A percentile compares a stretch with the other conserved stretches of the same genome.
Evolutionary conservation across 92 coral and sea anemone genomes (phyloP).

Genomic region (Heteractis magnifica): DNA sequence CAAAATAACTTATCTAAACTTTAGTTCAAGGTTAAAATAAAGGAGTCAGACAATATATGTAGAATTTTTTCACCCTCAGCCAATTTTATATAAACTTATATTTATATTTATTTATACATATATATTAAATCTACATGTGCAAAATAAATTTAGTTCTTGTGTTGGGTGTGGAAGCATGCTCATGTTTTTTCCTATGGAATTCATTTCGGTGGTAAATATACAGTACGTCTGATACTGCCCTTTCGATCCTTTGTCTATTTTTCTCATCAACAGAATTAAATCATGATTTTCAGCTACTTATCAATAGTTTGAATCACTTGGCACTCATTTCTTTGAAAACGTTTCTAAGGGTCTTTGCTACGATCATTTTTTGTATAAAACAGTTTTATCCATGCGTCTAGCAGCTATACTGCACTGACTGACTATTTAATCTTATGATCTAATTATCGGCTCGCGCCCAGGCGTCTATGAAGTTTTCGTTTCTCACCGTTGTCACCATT

Average conservation of each 20-base stretch:
- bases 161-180: background rate
- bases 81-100: background rate
- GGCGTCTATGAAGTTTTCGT: background rate
- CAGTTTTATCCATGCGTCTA: background rate
- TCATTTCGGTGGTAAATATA: background rate
- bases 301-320: too few relatives aligned
- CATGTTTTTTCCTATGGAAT: background rate
- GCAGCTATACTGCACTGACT: background rate
- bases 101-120: background rate
- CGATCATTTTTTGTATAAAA: background rate
- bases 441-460: background rate
- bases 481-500: background rate
- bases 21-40: too few relatives aligned
- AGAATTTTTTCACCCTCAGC: background rate
- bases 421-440: background rate
- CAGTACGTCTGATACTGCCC: background rate
- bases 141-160: background rate
- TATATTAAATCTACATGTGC: slow-evolving; percentile 4
- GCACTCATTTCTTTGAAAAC: too few relatives aligned
- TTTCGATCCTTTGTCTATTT: too few relatives aligned
- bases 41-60: background rate
- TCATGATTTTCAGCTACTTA: too few relatives aligned
- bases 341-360: background rate
- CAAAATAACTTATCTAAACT: background rate
- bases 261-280: too few relatives aligned